Conservation (phyloP, 92 coral and sea anemone genomes). For the Phenganax marumi region DNA sequence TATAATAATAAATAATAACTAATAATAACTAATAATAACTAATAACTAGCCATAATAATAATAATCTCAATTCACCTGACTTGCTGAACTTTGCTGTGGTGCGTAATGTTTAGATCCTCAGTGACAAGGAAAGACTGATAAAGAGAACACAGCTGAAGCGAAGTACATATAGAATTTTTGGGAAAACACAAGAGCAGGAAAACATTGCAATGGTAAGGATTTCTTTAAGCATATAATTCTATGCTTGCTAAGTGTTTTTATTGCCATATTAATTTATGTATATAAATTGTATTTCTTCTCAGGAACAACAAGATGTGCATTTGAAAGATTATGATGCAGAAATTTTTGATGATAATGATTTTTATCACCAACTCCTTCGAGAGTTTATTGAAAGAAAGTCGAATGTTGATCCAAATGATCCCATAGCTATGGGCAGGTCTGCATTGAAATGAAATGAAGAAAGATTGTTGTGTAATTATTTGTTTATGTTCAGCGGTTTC, state of each 20-base stretch:
- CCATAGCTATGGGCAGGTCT: slow-evolving; percentile 97
- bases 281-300: neutral
- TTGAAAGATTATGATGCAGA: slow-evolving; percentile 82
- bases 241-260: neutral
- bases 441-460: neutral
- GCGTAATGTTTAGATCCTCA: slow-evolving; percentile 62
- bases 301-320: slow-evolving; percentile 84
- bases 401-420: slow-evolving; percentile 72
- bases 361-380: slow-evolving; percentile 94
- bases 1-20: too few species aligned
- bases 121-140: slow-evolving; percentile 83
- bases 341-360: slow-evolving; percentile 97
- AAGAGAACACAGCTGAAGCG: slow-evolving; percentile 86
- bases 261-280: neutral
- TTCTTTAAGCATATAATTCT: neutral
- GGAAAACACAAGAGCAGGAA: slow-evolving; percentile 59
- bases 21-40: too few species aligned
- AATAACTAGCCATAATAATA: too few species aligned
- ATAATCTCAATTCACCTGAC: too few species aligned
- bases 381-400: slow-evolving; percentile 88
- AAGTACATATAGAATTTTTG: slow-evolving; percentile 72
- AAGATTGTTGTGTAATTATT: neutral
- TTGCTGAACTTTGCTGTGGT: too few species aligned
- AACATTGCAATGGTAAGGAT: neutral
- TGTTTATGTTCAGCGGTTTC: neutral